Percentiles rank a stretch among this genome's conserved stretches.
These are phyloP conservation scores for Stomatorhinus ivindoensis DNA, from an alignment of 2,113 vertebrate species.

Conservation along the genomic window DNA sequence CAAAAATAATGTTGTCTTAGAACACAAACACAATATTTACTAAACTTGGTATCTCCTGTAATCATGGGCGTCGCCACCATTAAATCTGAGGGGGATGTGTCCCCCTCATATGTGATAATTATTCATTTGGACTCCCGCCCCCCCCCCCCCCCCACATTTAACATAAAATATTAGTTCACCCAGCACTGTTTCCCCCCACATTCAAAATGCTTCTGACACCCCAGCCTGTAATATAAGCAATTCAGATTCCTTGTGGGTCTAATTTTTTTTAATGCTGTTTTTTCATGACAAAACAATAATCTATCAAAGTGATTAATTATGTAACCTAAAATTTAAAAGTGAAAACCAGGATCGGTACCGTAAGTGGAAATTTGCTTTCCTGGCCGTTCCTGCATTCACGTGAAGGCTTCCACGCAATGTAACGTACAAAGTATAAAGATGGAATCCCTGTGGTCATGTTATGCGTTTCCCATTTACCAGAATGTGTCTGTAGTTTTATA, in stretches of 20 bases:
- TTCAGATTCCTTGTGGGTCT: background rate
- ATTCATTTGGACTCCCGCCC: too few species aligned
- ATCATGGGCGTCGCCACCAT: too few species aligned
- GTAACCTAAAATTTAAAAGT: background rate
- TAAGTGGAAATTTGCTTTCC: background rate
- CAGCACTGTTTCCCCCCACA: too few species aligned
- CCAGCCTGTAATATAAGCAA: background rate
- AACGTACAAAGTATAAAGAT: constrained; percentile 35
- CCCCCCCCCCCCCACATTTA: too few species aligned
- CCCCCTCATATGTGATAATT: too few species aligned
- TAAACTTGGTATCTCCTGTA: background rate
- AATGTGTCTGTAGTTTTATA: constrained; percentile 72
- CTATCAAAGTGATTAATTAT: background rate
- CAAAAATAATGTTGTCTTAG: background rate
- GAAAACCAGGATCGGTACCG: background rate
- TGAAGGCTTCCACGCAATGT: background rate
- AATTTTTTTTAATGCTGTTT: background rate
- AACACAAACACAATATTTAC: background rate
- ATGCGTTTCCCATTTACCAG: constrained; percentile 34
- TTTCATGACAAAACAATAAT: background rate
- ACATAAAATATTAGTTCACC: too few species aligned
- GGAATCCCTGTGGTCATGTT: constrained; percentile 39
- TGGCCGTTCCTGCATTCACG: constrained; percentile 14
- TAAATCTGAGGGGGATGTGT: too few species aligned
- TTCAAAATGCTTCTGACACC: too few species aligned